Percentiles rank a stretch among this genome's conserved stretches.
Evolutionary conservation across 2,888 invertebrate species (phyloP).

Genomic region (Ischnus inquisitorius): DNA sequence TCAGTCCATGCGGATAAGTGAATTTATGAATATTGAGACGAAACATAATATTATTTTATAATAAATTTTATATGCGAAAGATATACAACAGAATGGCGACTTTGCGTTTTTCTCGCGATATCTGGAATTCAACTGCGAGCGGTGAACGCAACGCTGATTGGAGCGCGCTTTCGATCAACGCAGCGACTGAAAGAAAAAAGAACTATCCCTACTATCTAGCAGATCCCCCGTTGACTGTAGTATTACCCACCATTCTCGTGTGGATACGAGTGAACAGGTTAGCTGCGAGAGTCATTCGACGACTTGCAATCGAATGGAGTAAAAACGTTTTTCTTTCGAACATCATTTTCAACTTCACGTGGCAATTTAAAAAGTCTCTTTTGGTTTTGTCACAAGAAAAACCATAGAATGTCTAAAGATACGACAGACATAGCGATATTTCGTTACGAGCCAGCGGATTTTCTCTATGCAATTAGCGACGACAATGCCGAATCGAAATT

Average conservation of each 20-base stretch:
- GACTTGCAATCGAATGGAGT: not conserved
- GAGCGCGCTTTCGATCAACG: constrained; percentile 30
- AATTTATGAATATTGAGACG: constrained; percentile 52
- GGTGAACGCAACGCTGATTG: not conserved
- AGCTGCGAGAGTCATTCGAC: not conserved
- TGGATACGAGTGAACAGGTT: constrained; percentile 6
- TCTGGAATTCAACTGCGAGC: not conserved
- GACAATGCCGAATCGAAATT: constrained; percentile 73
- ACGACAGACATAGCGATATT: constrained; percentile 59
- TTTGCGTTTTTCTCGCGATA: not conserved
- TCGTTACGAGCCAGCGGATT: constrained; percentile 71
- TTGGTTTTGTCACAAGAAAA: not conserved
- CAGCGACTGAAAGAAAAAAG: constrained; percentile 7
- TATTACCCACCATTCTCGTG: constrained; percentile 14
- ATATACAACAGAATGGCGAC: not conserved
- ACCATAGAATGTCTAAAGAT: constrained; percentile 20
- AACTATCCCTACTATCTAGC: not conserved
- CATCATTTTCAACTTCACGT: constrained; percentile 6
- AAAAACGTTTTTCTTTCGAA: not conserved
- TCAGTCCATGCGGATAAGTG: not conserved
- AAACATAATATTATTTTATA: constrained; percentile 69
- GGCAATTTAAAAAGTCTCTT: constrained; percentile 16
- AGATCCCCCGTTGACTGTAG: constrained; percentile 25
- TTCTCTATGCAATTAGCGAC: constrained; percentile 62
- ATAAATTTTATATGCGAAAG: constrained; percentile 70